Percentiles rank a stretch among this genome's conserved stretches.
phyloP scores from a whole-genome alignment of 2,113 vertebrate species.

The Grantiella picta region DNA sequence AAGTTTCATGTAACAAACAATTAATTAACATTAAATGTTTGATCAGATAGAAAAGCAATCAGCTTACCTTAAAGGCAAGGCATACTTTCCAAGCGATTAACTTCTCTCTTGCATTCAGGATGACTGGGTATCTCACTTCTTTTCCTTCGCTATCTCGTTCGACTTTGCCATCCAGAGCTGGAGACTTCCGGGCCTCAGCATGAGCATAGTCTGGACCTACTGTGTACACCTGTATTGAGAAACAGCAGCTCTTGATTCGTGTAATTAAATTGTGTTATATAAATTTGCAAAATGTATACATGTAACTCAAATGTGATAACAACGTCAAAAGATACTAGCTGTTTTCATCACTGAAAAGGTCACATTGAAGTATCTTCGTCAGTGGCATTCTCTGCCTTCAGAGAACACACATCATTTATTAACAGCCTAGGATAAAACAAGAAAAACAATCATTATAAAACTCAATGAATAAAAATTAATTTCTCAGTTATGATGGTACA shows the following conservation, averaged over 20 bases:
- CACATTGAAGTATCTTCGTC: not conserved
- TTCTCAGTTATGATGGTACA: not conserved
- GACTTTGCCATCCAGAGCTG: conserved; percentile 88
- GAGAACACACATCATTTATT: not conserved
- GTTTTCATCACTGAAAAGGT: not conserved
- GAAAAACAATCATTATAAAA: not conserved
- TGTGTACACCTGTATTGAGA: conserved; percentile 81
- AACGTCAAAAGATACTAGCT: not conserved
- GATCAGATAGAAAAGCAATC: not conserved
- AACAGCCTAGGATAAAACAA: not conserved
- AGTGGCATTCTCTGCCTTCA: not conserved
- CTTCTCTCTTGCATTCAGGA: conserved; percentile 89
- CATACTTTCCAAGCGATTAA: conserved; percentile 93
- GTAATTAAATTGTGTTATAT: not conserved
- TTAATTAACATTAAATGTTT: conserved; percentile 2
- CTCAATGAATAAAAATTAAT: not conserved
- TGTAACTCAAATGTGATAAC: not conserved
- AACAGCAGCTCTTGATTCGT: not conserved
- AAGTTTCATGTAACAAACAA: not conserved
- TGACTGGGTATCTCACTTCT: conserved; percentile 89
- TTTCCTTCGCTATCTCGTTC: conserved; percentile 90
- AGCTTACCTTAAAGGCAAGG: conserved; percentile 87
- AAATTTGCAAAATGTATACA: not conserved
- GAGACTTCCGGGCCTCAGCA: conserved; percentile 89
- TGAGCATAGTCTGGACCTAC: conserved; percentile 91